Evolutionary conservation across 2,797 vertebrate genomes (phyloP), one percentile per base, ranked within the genome.

Genomic region (Chaetodon trifasciatus): DNA sequence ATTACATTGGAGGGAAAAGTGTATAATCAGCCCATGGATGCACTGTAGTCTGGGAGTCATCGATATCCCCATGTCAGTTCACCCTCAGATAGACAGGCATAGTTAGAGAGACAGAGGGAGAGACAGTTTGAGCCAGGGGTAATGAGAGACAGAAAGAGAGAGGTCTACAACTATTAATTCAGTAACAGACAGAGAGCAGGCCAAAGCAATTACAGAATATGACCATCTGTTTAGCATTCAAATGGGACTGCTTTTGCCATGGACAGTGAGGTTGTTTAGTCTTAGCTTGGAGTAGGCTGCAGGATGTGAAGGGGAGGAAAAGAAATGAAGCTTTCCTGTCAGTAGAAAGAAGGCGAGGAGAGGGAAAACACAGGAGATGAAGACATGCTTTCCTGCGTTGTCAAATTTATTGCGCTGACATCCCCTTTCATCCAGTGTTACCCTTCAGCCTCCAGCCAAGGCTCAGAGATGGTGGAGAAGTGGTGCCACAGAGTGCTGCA

Each of bases 1-100:
- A 94, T 92, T 91, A 89, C 69, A 92, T 90, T 86, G 82, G 82
- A 91, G 63, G 80, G 79, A 85, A 91, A 93, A 91, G 79, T 90
- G 89, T 86, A 89, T 89, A 86, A 92, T 93, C 91, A 92, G 88
- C 83, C 81, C 52, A 60, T 78, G 81, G 76, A 88, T 81, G 85
- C 74, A 70, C 64, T 69, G 66, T 64, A 89, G 82, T 81, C 40
- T 37, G 79, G 62, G 49, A 85, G 76, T 72, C 84, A 86, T 88
- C 71, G 60, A 93, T 92, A 87, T 76, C 65, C 55, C 81, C 42
- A 44, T 71, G 80, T 81, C 77, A 82, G 76, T 58, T 86, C 71
- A 71, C 37, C 60, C 72, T 49, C 24, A 71, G 40, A 86, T 37
- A 83, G 74, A 70, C 56, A 68, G 68, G 73, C 32, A 58, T 32